Conservation (phyloP, 2,888 invertebrate genomes). For the Caenorhabditis virilis region DNA sequence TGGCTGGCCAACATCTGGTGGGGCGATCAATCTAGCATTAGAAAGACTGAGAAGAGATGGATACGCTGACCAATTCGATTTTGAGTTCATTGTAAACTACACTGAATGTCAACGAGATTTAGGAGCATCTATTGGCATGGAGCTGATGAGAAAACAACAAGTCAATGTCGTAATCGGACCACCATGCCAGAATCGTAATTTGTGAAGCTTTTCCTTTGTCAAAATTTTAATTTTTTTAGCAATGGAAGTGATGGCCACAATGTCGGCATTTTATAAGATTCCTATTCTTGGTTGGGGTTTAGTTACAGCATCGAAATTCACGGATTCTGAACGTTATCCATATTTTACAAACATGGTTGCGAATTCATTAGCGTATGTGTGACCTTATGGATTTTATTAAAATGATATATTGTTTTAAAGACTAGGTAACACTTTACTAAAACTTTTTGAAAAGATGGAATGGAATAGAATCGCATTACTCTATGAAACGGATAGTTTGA, state of each 20-base stretch:
- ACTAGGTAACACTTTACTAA: conserved; percentile 34
- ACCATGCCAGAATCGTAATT: conserved; percentile 44
- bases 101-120: conserved; percentile 31
- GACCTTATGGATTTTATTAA: too few relatives aligned
- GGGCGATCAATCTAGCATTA: conserved; percentile 52
- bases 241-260: conserved; percentile 35
- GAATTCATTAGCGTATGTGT: conserved; percentile 33
- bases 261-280: conserved; percentile 40
- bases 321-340: conserved; percentile 33
- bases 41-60: conserved; percentile 44
- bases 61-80: conserved; percentile 39
- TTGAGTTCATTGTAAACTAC: conserved; percentile 39
- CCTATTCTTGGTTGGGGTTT: conserved; percentile 52
- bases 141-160: conserved; percentile 39
- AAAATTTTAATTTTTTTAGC: conserved; percentile 13
- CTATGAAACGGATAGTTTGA: conserved; percentile 20
- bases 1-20: conserved; percentile 43
- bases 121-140: conserved; percentile 31
- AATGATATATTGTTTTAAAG: conserved; percentile 27
- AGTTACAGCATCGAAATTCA: conserved; percentile 32
- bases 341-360: conserved; percentile 37
- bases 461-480: conserved; percentile 36
- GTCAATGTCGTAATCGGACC: conserved; percentile 53
- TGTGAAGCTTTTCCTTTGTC: neutral
- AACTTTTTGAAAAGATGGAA: conserved; percentile 38